These are phyloP conservation scores for Amazona finschi DNA, from an alignment of 2,797 vertebrate genomes.

Conservation along the genomic window DNA sequence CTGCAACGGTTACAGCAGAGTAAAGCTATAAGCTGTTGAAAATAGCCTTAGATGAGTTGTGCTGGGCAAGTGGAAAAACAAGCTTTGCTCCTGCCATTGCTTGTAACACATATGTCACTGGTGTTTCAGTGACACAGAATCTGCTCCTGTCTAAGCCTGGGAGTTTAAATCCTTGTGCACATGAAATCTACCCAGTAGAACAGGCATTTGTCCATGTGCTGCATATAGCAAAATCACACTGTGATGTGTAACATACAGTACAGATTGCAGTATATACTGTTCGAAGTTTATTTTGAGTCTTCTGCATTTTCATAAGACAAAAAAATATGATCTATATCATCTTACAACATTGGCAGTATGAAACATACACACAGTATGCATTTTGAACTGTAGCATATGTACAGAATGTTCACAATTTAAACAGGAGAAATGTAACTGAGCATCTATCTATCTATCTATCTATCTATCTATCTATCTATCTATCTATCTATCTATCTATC, in stretches of 20 bases:
- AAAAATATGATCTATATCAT: conserved; percentile 71
- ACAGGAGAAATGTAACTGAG: conserved; percentile 58
- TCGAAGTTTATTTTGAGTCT: conserved; percentile 68
- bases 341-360: conserved; percentile 70
- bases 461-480: conserved; percentile 30
- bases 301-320: conserved; percentile 70
- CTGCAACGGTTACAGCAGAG: background rate
- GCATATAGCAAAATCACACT: conserved; percentile 59
- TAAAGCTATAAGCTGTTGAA: background rate
- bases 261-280: conserved; percentile 66
- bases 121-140: background rate
- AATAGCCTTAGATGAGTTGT: background rate
- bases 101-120: background rate
- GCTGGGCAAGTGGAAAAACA: background rate
- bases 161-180: conserved; percentile 30
- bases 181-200: conserved; percentile 12
- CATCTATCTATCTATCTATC: background rate
- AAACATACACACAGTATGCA: conserved; percentile 71
- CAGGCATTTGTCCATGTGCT: conserved; percentile 61
- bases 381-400: conserved; percentile 72
- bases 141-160: conserved; percentile 8
- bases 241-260: conserved; percentile 64
- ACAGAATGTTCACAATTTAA: conserved; percentile 69
- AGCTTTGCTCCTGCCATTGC: background rate
- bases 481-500: conserved; percentile 21